Evolutionary conservation across 1,140 invertebrate genomes (phyloP).

Genomic region (Eriosoma lanigerum): DNA sequence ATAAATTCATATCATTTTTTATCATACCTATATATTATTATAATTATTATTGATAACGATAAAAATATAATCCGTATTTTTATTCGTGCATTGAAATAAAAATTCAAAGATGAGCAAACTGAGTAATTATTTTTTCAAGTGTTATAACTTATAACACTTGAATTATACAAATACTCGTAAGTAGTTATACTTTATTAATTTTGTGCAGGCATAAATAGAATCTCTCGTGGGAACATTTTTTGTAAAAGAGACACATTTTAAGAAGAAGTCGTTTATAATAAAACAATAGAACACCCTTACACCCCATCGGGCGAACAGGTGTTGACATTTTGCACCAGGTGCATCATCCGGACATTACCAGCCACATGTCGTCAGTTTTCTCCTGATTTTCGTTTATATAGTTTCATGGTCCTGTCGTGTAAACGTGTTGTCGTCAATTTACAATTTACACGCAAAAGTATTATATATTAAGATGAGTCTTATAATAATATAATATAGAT

Average conservation of each 20-base stretch:
- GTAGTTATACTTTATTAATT: no score
- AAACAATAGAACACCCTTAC: conserved; percentile 36
- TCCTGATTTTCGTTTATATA: conserved; percentile 4
- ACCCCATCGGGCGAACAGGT: conserved; percentile 25
- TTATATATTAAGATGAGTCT: no score
- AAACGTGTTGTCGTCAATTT: background rate
- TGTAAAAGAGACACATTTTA: background rate
- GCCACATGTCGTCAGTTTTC: conserved; percentile 33
- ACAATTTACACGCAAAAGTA: background rate
- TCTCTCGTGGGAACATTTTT: conserved; percentile 11
- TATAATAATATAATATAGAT: no score
- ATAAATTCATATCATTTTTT: no score
- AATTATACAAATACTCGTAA: no score
- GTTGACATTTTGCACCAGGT: conserved; percentile 45
- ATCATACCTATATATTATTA: no score
- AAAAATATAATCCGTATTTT: no score
- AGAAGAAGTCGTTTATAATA: conserved; percentile 39
- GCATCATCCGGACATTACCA: conserved; percentile 38
- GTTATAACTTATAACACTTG: no score
- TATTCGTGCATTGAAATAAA: no score
- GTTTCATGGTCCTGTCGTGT: background rate
- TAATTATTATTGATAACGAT: no score
- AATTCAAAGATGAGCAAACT: no score
- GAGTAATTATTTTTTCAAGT: no score
- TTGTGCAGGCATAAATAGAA: background rate